phyloP scores from a whole-genome alignment of 2,797 vertebrate species.

The Sorex maritimensis region DNA sequence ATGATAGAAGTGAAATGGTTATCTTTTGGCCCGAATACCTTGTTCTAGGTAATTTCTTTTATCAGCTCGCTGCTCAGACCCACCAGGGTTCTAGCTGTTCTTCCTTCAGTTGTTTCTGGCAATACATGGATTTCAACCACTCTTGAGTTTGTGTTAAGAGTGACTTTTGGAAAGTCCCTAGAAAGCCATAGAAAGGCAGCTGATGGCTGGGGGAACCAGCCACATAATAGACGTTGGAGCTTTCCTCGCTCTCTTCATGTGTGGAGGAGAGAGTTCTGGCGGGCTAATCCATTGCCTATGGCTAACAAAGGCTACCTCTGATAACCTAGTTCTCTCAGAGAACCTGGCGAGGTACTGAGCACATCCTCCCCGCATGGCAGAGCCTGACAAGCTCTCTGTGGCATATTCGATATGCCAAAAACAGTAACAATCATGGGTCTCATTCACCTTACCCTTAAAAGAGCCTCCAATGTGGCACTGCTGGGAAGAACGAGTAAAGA shows the following conservation, averaged over 20 bases:
- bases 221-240: background rate
- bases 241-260: background rate
- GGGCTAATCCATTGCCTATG: background rate
- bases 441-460: too few species aligned
- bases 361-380: too few species aligned
- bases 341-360: too few species aligned
- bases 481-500: too few species aligned
- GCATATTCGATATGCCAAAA: too few species aligned
- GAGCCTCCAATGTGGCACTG: too few species aligned
- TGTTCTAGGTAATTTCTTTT: too few species aligned
- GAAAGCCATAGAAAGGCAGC: background rate
- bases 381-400: too few species aligned
- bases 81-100: too few species aligned
- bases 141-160: background rate
- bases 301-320: background rate
- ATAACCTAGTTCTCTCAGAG: too few species aligned
- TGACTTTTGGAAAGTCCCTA: constrained; percentile 30
- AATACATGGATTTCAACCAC: background rate
- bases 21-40: background rate
- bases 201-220: background rate
- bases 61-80: too few species aligned
- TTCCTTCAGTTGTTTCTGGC: background rate
- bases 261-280: background rate
- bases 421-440: too few species aligned
- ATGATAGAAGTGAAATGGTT: background rate